Evolutionary conservation across 2,888 invertebrate genomes (phyloP).

Genomic region (Alcis repandata): DNA sequence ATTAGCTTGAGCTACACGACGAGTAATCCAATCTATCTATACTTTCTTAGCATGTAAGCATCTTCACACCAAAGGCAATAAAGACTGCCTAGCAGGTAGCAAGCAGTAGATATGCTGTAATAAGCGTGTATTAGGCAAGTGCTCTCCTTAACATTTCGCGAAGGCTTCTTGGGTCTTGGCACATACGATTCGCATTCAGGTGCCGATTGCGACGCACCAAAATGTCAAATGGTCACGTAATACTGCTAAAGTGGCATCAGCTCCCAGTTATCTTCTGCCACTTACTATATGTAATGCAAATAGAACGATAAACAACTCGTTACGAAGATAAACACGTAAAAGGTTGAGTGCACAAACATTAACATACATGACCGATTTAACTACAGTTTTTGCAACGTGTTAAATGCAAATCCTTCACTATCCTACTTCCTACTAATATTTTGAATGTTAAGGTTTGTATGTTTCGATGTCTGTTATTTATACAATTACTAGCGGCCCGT

Average conservation of each 20-base stretch:
- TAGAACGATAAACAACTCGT: background rate
- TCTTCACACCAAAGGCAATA: background rate
- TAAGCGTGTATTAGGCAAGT: constrained; percentile 6
- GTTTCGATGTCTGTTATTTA: no score
- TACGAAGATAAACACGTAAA: background rate
- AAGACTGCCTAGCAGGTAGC: background rate
- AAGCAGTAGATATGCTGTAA: constrained; percentile 1
- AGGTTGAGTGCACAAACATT: background rate
- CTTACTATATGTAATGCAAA: no score
- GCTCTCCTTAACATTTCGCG: constrained; percentile 17
- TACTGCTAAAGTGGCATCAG: background rate
- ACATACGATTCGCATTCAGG: constrained; percentile 14
- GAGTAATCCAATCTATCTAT: no score
- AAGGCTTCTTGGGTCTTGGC: constrained; percentile 6
- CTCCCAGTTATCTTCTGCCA: background rate
- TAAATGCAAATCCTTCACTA: no score
- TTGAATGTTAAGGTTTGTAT: no score
- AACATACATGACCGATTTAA: no score
- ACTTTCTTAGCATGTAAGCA: background rate
- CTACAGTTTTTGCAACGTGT: no score
- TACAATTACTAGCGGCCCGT: no score
- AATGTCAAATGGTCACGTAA: constrained; percentile 27
- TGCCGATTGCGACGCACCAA: constrained; percentile 13
- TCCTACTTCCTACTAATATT: no score
- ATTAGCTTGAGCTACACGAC: no score